Evolutionary conservation across 2,888 invertebrate species (phyloP).

Genomic region (Drosophila tanythrix): DNA sequence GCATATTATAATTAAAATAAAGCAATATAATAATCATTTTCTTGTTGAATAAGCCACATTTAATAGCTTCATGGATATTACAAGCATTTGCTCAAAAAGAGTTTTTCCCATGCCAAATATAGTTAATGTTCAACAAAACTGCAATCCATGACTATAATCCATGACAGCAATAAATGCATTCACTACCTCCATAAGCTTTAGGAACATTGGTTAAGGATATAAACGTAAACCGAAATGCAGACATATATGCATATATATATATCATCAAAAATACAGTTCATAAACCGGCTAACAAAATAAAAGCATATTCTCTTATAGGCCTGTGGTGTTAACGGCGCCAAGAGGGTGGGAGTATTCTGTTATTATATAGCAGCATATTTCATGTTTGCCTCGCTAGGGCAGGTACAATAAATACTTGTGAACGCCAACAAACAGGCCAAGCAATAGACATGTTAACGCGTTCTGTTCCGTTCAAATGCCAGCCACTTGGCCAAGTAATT

Average conservation of each 20-base stretch:
- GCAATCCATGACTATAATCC: not conserved
- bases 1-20: not conserved
- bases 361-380: not conserved
- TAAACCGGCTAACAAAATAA: not conserved
- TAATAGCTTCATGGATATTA: not conserved
- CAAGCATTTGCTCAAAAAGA: not conserved
- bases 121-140: not conserved
- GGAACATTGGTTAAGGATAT: not conserved
- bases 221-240: not conserved
- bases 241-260: not conserved
- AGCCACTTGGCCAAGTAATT: slow-evolving; percentile 24
- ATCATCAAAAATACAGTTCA: not conserved
- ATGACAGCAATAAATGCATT: not conserved
- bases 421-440: slow-evolving; percentile 3
- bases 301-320: not conserved
- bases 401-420: slow-evolving; percentile 1
- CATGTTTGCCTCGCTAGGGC: not conserved
- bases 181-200: not conserved
- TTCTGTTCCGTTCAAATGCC: not conserved
- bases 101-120: not conserved
- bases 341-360: not conserved
- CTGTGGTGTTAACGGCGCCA: not conserved
- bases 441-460: not conserved
- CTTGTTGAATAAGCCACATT: not conserved
- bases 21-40: not conserved